phyloP scores from a whole-genome alignment of 35 echinoderm and acorn worm species.

The Heliocidaris erythrogramma region DNA sequence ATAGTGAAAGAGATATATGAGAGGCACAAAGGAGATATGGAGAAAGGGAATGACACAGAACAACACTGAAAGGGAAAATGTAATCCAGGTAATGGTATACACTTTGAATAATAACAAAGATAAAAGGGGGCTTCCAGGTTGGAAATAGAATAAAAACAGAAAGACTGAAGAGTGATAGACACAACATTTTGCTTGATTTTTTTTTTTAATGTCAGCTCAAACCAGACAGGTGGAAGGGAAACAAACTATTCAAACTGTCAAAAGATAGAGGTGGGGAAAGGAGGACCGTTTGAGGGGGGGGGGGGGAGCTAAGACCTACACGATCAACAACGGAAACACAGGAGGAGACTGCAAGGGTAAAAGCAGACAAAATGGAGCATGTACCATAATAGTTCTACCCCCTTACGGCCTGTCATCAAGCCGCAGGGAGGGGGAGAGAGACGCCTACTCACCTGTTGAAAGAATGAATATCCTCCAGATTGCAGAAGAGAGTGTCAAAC shows the following conservation, averaged over 20 bases:
- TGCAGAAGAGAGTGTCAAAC: constrained; percentile 81
- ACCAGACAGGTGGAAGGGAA: neutral
- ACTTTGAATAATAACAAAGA: too few relatives aligned
- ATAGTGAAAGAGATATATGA: too few relatives aligned
- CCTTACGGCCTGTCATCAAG: neutral
- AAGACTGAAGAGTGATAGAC: too few relatives aligned
- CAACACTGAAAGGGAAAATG: too few relatives aligned
- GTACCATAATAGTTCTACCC: neutral
- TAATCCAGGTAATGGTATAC: too few relatives aligned
- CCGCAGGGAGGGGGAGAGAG: neutral
- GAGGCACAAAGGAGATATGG: too few relatives aligned
- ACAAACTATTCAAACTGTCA: neutral
- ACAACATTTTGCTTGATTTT: neutral
- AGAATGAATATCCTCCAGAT: constrained; percentile 68
- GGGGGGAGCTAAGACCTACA: neutral
- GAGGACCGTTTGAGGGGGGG: neutral
- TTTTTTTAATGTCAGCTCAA: neutral
- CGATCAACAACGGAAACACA: neutral
- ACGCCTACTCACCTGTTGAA: constrained; percentile 82
- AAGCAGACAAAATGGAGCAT: neutral
- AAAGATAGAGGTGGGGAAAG: neutral
- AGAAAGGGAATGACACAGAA: too few relatives aligned
- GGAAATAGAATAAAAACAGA: too few relatives aligned
- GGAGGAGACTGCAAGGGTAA: neutral
- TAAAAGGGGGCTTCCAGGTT: too few relatives aligned